Conservation (phyloP, 2,888 invertebrate genomes). For the Orgyia antiqua region DNA sequence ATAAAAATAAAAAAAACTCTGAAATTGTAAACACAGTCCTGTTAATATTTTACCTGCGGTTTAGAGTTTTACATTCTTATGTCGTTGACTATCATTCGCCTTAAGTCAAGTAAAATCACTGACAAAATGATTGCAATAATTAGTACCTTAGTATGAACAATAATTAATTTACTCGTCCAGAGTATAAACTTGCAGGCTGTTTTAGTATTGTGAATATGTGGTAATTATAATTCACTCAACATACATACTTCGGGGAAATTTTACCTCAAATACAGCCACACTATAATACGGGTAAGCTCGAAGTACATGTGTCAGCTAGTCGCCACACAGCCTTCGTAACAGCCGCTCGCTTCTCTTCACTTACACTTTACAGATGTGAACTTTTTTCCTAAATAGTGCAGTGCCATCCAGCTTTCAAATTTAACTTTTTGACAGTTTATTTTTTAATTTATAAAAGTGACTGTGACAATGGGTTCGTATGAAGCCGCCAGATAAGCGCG, state of each 20-base stretch:
- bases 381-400: conserved; percentile 56
- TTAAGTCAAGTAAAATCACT: too few relatives aligned
- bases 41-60: too few relatives aligned
- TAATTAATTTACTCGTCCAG: too few relatives aligned
- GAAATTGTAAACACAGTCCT: too few relatives aligned
- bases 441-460: conserved; percentile 23
- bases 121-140: too few relatives aligned
- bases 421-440: conserved; percentile 20
- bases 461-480: conserved; percentile 44
- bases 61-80: too few relatives aligned
- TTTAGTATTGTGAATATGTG: too few relatives aligned
- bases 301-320: conserved; percentile 34
- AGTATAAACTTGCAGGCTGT: too few relatives aligned
- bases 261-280: conserved; percentile 3
- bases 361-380: conserved; percentile 49
- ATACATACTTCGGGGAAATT: conserved; percentile 18
- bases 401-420: conserved; percentile 29
- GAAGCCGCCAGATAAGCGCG: conserved; percentile 32
- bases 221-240: too few relatives aligned
- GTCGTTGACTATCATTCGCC: too few relatives aligned
- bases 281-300: conserved; percentile 12
- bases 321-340: conserved; percentile 38
- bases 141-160: too few relatives aligned
- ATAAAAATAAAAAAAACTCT: too few relatives aligned
- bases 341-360: conserved; percentile 33